phyloP scores from a whole-genome alignment of 2,113 vertebrate species.

The Pelvicachromis taeniatus region DNA sequence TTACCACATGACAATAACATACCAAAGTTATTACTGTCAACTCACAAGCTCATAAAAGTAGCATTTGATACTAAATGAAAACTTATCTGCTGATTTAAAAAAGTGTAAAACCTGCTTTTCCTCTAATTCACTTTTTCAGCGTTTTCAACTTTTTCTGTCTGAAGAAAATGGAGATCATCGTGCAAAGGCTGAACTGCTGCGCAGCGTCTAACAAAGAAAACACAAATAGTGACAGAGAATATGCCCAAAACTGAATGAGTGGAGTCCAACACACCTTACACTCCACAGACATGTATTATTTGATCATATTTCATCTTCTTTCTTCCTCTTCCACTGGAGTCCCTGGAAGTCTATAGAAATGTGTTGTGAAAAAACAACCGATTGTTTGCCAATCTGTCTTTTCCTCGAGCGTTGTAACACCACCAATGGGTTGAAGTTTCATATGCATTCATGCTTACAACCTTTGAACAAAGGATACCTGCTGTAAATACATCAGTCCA shows the following conservation, averaged over 20 bases:
- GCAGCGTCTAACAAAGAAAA: background rate
- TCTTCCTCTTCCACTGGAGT: background rate
- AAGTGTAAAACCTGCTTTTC: background rate
- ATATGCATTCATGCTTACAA: background rate
- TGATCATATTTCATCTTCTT: background rate
- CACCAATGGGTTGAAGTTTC: background rate
- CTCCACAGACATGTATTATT: background rate
- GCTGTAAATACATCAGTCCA: background rate
- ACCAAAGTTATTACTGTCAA: background rate
- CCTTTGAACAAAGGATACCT: background rate
- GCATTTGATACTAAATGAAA: background rate
- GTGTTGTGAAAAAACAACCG: background rate
- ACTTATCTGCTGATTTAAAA: background rate
- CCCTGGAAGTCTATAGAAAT: background rate
- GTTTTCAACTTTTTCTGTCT: fast-evolving
- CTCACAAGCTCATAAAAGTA: background rate
- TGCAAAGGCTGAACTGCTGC: background rate
- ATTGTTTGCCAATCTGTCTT: background rate
- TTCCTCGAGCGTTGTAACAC: background rate
- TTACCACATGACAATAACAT: constrained; percentile 27
- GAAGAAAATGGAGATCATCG: background rate
- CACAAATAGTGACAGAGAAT: fast-evolving
- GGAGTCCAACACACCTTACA: background rate
- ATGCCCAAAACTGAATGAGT: background rate
- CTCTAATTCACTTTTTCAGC: fast-evolving